Percentiles rank a stretch among this genome's conserved stretches.
Evolutionary conservation across 2,113 vertebrate species (phyloP).

Genomic region (Canis aureus): DNA sequence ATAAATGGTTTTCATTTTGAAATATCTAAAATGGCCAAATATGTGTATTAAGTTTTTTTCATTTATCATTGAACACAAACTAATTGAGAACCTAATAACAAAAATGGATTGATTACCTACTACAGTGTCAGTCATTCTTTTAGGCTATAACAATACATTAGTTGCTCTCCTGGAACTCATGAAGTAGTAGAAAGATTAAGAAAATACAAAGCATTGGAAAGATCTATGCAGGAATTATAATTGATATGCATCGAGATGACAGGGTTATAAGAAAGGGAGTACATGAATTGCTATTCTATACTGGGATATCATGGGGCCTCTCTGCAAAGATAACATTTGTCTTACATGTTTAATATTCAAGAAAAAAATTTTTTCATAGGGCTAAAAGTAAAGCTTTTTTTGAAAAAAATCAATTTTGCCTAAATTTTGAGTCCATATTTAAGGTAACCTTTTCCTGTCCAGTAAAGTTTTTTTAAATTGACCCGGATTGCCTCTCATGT

Average conservation of each 20-base stretch:
- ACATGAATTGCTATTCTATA: neutral
- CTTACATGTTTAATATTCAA: slow-evolving; percentile 36
- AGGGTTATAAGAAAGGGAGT: neutral
- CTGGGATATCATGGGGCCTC: neutral
- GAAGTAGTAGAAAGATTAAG: slow-evolving; percentile 28
- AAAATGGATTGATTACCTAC: slow-evolving; percentile 8
- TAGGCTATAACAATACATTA: neutral
- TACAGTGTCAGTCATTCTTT: neutral
- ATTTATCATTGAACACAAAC: neutral
- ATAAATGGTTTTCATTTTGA: slow-evolving; percentile 27
- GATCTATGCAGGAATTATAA: neutral
- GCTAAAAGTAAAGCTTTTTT: slow-evolving; percentile 1
- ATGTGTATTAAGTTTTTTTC: neutral
- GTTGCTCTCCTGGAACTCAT: neutral
- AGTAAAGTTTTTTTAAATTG: neutral
- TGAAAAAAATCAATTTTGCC: neutral
- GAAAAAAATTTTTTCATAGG: neutral
- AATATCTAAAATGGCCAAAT: neutral
- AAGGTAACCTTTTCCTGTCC: slow-evolving; percentile 18
- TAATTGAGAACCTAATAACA: slow-evolving; percentile 26
- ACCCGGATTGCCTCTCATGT: neutral
- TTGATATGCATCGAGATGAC: neutral
- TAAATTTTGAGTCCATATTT: slow-evolving; percentile 1
- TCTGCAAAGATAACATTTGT: neutral
- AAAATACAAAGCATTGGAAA: neutral